Evolutionary conservation across 1,140 invertebrate genomes (phyloP), one percentile per base, ranked within the genome.

Genomic region (Centruroides sculpturatus): DNA sequence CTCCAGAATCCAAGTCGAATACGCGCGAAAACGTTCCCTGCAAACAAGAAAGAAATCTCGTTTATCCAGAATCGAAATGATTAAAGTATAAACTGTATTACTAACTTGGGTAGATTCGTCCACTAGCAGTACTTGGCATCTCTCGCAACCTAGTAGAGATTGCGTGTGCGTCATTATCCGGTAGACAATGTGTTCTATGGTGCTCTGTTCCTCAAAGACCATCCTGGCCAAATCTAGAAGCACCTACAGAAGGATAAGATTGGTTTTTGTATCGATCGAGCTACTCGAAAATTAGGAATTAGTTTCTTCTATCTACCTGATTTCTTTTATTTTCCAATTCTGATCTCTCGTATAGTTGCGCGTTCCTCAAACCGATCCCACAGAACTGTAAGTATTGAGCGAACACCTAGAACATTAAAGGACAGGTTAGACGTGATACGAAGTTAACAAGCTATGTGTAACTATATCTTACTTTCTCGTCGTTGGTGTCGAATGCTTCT

Each of bases 191-290:
- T 89, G 88, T 70, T 95, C 92, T 66, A 96, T 91, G 65, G 91
- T 95, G 74, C 88, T 93, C 76, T 96, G 92, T 73, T 97, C 92
- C 72, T 95, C 92, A 73, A 97, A 97, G 67, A 97, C 91, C 85
- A 95, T 92, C 66, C 92, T 80, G 4, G 92, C 92, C 69, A 97
- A 76, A 73, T 97, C 92, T 59, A 97, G 75, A 11, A 97, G 77
- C 55, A 97, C 91, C 83, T 85, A 67, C 11, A 5, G 41, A 41
- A 23, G 5, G 41, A 41, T 41, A 41, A 41, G 8, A 41, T 41
- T 41, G 23, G 23, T 23, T 23, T 23, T 23, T 23, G 23, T 23
- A 23, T 23, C 23, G 23, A 23, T 23, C 23, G 23, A 23, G 23
- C 23, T 23, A 23, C 23, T 2, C 23, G 23, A 23, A 23, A 23